Evolutionary conservation across 2,888 invertebrate species (phyloP), one percentile per base, ranked within the genome.

Genomic region (Amphipyra berbera): DNA sequence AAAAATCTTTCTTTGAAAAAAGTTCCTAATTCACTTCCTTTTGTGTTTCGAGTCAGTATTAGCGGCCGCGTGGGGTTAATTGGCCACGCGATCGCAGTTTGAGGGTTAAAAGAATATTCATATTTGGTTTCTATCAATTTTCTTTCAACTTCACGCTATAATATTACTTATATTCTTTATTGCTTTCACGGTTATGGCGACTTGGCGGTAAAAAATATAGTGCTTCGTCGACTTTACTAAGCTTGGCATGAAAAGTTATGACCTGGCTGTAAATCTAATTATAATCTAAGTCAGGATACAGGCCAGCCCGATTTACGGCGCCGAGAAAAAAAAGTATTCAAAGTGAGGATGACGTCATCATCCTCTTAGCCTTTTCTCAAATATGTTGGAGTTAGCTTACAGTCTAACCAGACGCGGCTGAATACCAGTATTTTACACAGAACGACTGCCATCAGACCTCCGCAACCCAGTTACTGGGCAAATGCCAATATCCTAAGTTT

Each of bases 51-150:
- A 61, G 53, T 61, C 54, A 44, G 50, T 65, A 62, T 79, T 61
- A 67, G 62, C 54, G 30, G 14, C 65, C 46, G 53, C 63, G 65
- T 68, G 73, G 58, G 62, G 69, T 66, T 81, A 81, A 79, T 79
- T 71, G 82, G 73, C 68, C 82, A 82, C 81, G 82, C 82, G 73
- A 82, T 76, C 65, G 52, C 15, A 46, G 45, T 76, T 73, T 59
- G 71, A 55, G 61, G 64, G 69, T 68, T 61, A 30, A 52, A 54
- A 63, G 45, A 67, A 73, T 72, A 75, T 73, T 78, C 60, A 70
- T 70, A 70, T 70, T 73, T 61, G 53, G 63, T 59, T 65, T 58
- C 64, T 59, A 66, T 68, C 65, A 68, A 63, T 72, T 71, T 68
- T 52, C 48, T 50, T 47, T 55, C n/a, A 10, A 44, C 14, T 61